Percentiles rank a stretch among this genome's conserved stretches.
phyloP scores from a whole-genome alignment of 2,113 vertebrate species.

The Carassius auratus region DNA sequence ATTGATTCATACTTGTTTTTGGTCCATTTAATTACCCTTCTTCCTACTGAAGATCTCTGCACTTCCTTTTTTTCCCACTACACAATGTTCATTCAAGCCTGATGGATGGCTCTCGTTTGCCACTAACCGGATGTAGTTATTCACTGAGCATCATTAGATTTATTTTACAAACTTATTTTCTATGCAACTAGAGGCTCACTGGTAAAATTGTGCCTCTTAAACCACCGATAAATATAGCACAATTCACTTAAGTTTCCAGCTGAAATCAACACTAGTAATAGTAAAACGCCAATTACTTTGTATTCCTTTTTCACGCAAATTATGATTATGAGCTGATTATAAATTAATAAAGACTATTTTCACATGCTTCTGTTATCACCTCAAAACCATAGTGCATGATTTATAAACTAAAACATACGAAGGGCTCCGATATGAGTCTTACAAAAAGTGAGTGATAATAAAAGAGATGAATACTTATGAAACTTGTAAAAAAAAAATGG shows the following conservation, averaged over 20 bases:
- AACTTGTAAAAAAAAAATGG: neutral
- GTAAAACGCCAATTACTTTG: neutral
- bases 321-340: no score
- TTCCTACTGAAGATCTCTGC: constrained; percentile 39
- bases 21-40: constrained; percentile 53
- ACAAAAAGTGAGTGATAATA: neutral
- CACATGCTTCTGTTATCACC: no score
- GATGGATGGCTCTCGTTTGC: neutral
- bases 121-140: neutral
- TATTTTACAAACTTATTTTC: neutral
- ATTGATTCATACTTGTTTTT: constrained; percentile 55
- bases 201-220: neutral
- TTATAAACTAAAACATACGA: no score
- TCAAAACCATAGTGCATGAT: no score
- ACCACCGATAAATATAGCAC: neutral
- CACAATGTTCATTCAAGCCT: neutral
- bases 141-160: neutral
- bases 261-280: neutral
- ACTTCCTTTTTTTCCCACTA: constrained; percentile 10
- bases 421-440: neutral
- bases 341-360: constrained; percentile 4
- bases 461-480: neutral
- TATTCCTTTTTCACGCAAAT: neutral
- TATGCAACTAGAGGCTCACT: neutral
- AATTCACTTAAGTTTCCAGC: neutral